Conservation (phyloP, 2,113 vertebrate species). For the Heptranchias perlo region DNA sequence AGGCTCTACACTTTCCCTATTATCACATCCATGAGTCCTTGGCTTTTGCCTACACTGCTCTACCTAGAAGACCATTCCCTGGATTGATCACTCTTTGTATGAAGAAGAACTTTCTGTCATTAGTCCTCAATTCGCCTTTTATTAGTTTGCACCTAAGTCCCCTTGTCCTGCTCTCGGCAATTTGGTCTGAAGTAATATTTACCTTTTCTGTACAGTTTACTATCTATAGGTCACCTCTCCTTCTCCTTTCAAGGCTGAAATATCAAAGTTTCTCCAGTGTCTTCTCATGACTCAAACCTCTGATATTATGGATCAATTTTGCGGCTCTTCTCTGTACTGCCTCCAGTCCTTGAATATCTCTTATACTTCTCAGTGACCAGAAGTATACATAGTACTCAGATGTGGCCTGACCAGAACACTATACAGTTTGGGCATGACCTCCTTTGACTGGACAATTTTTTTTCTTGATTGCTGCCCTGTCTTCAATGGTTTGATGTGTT, state of each 20-base stretch:
- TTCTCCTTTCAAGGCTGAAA: background rate
- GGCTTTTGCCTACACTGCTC: background rate
- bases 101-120: background rate
- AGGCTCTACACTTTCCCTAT: background rate
- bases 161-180: background rate
- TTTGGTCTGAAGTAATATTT: background rate
- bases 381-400: background rate
- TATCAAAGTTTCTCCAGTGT: background rate
- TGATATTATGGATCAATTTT: background rate
- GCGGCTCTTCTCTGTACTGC: too few species aligned
- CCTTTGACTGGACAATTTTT: too few species aligned
- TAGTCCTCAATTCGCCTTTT: background rate
- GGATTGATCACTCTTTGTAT: background rate
- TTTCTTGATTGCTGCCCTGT: too few species aligned
- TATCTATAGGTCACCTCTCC: background rate
- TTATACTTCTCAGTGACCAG: background rate
- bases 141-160: background rate
- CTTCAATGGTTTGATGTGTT: too few species aligned
- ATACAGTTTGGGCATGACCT: too few species aligned
- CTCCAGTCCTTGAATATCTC: background rate
- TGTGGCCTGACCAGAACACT: too few species aligned
- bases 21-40: too few species aligned
- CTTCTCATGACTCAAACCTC: background rate
- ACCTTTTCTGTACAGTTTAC: background rate
- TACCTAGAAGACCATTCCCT: background rate